A percentile compares a stretch with the other conserved stretches of the same genome.
These are phyloP conservation scores for Glyptemys insculpta DNA, from an alignment of 2,797 vertebrate genomes.

Conservation along the genomic window DNA sequence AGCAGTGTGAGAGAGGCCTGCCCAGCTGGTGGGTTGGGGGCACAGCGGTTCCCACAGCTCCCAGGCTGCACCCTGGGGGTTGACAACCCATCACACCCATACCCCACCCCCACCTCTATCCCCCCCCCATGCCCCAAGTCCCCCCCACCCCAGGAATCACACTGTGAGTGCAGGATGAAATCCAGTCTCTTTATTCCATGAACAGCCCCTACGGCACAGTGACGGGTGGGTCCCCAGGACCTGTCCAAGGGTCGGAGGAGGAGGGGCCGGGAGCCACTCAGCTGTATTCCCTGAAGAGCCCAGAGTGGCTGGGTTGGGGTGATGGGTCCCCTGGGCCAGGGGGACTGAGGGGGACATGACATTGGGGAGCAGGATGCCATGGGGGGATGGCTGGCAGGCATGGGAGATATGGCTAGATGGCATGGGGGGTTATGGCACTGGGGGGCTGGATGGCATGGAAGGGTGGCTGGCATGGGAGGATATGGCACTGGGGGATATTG, in stretches of 20 bases:
- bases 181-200: neutral
- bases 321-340: neutral
- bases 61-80: too few relatives aligned
- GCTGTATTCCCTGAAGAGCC: neutral
- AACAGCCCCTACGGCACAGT: neutral
- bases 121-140: neutral
- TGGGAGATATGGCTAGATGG: neutral
- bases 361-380: neutral
- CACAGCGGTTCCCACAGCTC: too few relatives aligned
- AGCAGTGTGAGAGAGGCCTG: too few relatives aligned
- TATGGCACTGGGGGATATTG: neutral
- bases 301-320: neutral
- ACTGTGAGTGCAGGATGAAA: neutral
- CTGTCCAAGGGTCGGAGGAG: neutral
- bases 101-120: neutral
- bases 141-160: neutral
- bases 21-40: too few relatives aligned
- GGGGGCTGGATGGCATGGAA: neutral
- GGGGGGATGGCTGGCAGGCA: neutral
- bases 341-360: neutral
- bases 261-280: neutral
- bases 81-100: too few relatives aligned
- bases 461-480: neutral
- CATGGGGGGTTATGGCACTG: neutral
- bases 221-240: neutral